Evolutionary conservation across 2,888 invertebrate species (phyloP).

Genomic region (Ormyrus rosae): DNA sequence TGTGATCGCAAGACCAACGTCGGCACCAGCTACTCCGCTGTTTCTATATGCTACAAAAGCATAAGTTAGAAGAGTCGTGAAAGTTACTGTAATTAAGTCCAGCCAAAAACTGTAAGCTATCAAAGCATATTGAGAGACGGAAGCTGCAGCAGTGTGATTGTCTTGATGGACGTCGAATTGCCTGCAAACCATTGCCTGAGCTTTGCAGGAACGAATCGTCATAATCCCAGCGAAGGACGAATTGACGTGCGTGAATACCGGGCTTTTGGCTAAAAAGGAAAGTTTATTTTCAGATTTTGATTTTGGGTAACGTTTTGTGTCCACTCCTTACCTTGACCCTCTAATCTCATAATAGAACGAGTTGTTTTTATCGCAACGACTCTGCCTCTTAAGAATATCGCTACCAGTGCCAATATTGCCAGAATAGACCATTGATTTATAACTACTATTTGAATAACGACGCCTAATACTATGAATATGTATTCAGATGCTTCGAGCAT

Average conservation of each 20-base stretch:
- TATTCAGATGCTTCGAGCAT: slow-evolving; percentile 82
- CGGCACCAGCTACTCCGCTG: slow-evolving; percentile 76
- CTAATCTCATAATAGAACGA: slow-evolving; percentile 83
- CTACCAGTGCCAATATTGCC: slow-evolving; percentile 80
- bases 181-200: slow-evolving; percentile 83
- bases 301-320: no score
- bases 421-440: slow-evolving; percentile 83
- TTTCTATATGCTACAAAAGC: slow-evolving; percentile 78
- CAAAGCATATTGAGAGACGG: slow-evolving; percentile 81
- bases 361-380: slow-evolving; percentile 84
- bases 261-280: slow-evolving; percentile 79
- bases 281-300: no score
- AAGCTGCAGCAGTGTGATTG: slow-evolving; percentile 81
- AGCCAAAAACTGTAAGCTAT: slow-evolving; percentile 80
- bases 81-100: slow-evolving; percentile 80
- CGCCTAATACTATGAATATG: slow-evolving; percentile 83
- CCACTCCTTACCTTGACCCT: slow-evolving; percentile 75
- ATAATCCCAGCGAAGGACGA: slow-evolving; percentile 90
- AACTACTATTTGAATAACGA: slow-evolving; percentile 83
- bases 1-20: slow-evolving; percentile 78
- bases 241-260: slow-evolving; percentile 93
- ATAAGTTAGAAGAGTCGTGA: slow-evolving; percentile 78
- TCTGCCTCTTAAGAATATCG: slow-evolving; percentile 82
- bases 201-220: slow-evolving; percentile 88
- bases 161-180: slow-evolving; percentile 87